Evolutionary conservation across 2,797 vertebrate species (phyloP), one percentile per base, ranked within the genome.

Genomic region (Adrianichthys oophorus): DNA sequence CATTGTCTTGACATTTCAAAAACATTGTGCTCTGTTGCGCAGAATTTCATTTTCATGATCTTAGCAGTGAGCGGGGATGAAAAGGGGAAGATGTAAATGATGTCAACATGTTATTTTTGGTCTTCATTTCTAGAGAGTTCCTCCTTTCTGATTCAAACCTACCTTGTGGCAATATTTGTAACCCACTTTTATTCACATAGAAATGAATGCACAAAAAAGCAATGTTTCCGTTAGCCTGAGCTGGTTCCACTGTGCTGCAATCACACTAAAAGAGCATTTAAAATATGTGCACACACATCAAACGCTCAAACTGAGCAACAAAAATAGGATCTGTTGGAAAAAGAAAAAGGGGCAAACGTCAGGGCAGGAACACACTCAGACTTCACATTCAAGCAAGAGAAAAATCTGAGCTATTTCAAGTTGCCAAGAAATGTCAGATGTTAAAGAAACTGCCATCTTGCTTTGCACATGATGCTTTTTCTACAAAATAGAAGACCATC

Each of bases 1-100:
- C 83, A 87, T 88, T 68, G 79, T 56, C 66, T 78, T 83, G 85
- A 84, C 83, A 68, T 67, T 61, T 78, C 70, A 57, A 83, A 37
- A 85, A 74, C 79, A 86, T 74, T 74, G 70, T 78, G 73, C 81
- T 65, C 62, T 56, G 57, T 57, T 74, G 63, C 63, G 74, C 72
- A 71, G 76, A 76, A 79, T 58, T 80, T 75, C 56, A 57, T 55
- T 78, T 75, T 79, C 61, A 64, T 72, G 78, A 73, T 55, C 15
- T 29, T 46, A 56, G 46, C 19, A 42, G 48, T 32, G 19, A 26
- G 2, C 16, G 21, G 41, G 15, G 32, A 37, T 5, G 2, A n/a
- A 40, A 41, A 47, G 52, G 44, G 64, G 37, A 54, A 21, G 24
- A 47, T 51, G 44, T 54, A 55, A 56, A 56, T 21, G 13, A 18